Base-by-base conservation (phyloP, 2,797 vertebrate species). In the Coluber constrictor region DNA sequence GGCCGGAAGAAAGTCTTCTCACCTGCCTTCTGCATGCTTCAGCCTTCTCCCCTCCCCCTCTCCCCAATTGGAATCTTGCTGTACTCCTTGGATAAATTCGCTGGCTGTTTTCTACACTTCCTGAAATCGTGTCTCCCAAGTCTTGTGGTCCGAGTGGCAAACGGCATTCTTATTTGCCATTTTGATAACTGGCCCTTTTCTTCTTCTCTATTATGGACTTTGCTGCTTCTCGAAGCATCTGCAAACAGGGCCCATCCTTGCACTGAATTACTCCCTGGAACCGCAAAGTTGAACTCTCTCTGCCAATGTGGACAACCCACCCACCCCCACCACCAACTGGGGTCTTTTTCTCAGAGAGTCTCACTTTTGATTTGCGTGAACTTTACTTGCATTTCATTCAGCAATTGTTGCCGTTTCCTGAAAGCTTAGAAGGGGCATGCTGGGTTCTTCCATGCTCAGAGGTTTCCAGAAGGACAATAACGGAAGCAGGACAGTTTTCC, bases 1-100 rank as follows among this genome's bases (percentile, higher is more conserved):
- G 25, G 9, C 0, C 3, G n/a, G 3, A 13, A 70, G 13, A 32
- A 70, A 6, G 5, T 32, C 2, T 0, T 7, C 12, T 5, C 25
- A 1, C 66, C 13, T 70, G n/a, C 63, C 63, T n/a, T 29, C 63
- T 66, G 11, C 29, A 66, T 32, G 29, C n/a, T 16, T n/a, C 5
- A n/a, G n/a, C 83, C 11, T 86, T 27, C 12, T 29, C 25, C 10
- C 60, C 25, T 9, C 3, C 15, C 56, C 10, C 0, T 10, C 54
- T 13, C 37, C 4, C 63, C 37, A 29, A 3, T 27, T 27, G 5
- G 11, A 29, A 86, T 5, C 23, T 86, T 29, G 47, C 51, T 87
- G 27, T 29, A 3, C 9, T 13, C 51, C 51, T 86, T 86, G 37
- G 3, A 86, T 87, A n/a, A 59, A 59, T 88, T 20, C 25, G 55